These are phyloP conservation scores for Furcifer pardalis DNA, from an alignment of 2,797 vertebrate genomes.

Conservation along the genomic window DNA sequence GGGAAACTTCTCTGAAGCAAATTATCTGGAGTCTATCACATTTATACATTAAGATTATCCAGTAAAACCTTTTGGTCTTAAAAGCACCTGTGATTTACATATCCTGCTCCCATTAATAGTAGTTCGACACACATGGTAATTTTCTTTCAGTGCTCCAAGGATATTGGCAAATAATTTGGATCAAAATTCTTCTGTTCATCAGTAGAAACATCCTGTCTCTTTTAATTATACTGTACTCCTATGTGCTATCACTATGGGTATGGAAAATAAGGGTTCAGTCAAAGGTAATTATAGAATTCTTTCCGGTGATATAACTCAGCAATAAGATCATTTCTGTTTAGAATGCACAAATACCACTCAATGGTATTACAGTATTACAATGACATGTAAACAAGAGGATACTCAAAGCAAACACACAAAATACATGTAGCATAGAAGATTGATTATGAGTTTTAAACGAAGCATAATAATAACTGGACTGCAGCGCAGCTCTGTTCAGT, in stretches of 20 bases:
- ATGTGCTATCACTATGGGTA: slow-evolving; percentile 59
- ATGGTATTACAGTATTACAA: slow-evolving; percentile 50
- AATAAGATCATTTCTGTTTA: slow-evolving; percentile 68
- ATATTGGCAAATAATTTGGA: slow-evolving; percentile 59
- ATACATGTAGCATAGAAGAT: slow-evolving; percentile 2
- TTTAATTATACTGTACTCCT: slow-evolving; percentile 71
- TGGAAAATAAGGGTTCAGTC: slow-evolving; percentile 67
- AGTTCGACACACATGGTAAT: slow-evolving; percentile 57
- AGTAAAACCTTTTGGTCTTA: slow-evolving; percentile 56
- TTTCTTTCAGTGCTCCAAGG: slow-evolving; percentile 57
- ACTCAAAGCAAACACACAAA: slow-evolving; percentile 49
- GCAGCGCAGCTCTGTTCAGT: slow-evolving; percentile 41
- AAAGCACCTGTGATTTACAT: slow-evolving; percentile 63
- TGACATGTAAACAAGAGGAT: slow-evolving; percentile 51
- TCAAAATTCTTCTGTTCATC: slow-evolving; percentile 66
- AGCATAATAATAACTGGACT: background rate
- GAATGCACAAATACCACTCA: slow-evolving; percentile 42
- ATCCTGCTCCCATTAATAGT: slow-evolving; percentile 58
- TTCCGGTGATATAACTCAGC: slow-evolving; percentile 68
- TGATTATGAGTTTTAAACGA: slow-evolving; percentile 29
- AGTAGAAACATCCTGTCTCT: slow-evolving; percentile 69
- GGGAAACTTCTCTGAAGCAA: slow-evolving; percentile 48
- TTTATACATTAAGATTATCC: slow-evolving; percentile 47
- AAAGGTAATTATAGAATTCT: slow-evolving; percentile 62
- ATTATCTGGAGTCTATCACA: slow-evolving; percentile 47